Evolutionary conservation across 2,888 invertebrate species (phyloP).

Genomic region (Drosophila fulvimacula): DNA sequence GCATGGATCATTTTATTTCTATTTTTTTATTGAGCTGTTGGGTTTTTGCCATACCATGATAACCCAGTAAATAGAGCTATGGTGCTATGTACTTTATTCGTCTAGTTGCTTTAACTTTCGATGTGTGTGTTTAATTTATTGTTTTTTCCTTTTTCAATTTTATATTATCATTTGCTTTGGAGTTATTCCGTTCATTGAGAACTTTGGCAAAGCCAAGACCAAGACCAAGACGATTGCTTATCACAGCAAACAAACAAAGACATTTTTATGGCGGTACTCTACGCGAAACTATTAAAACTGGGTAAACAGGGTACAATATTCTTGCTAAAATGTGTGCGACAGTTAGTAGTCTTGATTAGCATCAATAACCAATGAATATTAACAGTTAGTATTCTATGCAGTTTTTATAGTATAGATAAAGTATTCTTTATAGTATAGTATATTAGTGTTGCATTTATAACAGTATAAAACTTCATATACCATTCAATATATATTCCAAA

Average conservation of each 20-base stretch:
- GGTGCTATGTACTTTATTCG: slow-evolving; percentile 26
- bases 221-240: slow-evolving; percentile 45
- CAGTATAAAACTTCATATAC: no score
- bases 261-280: slow-evolving; percentile 35
- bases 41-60: slow-evolving; percentile 31
- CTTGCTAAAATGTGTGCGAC: background rate
- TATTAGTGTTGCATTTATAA: no score
- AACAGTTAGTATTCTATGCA: background rate
- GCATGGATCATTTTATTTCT: slow-evolving; percentile 9
- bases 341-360: background rate
- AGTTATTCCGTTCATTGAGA: slow-evolving; percentile 48
- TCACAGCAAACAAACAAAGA: slow-evolving; percentile 23
- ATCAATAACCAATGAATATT: background rate
- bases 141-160: background rate
- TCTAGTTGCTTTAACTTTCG: slow-evolving; percentile 27
- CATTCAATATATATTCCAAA: no score
- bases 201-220: slow-evolving; percentile 22
- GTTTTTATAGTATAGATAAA: no score
- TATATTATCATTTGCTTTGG: slow-evolving; percentile 21
- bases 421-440: no score
- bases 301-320: background rate
- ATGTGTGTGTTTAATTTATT: slow-evolving; percentile 18
- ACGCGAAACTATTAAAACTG: background rate
- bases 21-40: slow-evolving; percentile 28
- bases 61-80: slow-evolving; percentile 17